Conservation (phyloP, 2,797 vertebrate genomes). For the Cheracebus regulus region DNA sequence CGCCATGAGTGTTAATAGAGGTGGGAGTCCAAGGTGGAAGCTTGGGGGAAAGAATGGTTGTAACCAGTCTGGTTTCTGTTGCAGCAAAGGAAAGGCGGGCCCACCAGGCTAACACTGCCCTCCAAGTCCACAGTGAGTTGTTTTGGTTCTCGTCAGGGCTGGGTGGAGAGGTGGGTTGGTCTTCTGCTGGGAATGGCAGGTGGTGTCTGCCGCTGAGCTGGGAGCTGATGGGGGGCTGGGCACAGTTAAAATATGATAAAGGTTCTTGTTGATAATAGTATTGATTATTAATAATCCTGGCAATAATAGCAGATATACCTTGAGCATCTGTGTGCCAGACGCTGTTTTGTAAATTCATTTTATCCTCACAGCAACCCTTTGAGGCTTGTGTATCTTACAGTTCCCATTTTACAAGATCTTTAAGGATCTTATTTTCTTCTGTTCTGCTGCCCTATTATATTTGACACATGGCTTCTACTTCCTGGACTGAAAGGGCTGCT, state of each 20-base stretch:
- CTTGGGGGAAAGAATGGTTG: accelerated
- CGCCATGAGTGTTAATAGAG: neutral
- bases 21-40: conserved; percentile 32
- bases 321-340: neutral
- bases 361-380: neutral
- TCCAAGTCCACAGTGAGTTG: conserved; percentile 97
- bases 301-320: neutral
- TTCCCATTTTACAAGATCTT: neutral
- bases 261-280: neutral
- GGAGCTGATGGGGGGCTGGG: no score
- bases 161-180: neutral
- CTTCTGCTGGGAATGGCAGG: neutral
- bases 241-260: neutral
- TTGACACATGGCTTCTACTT: neutral
- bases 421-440: neutral
- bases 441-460: accelerated
- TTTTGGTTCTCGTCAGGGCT: neutral
- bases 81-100: conserved; percentile 99
- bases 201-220: neutral
- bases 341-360: neutral
- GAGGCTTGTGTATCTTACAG: neutral
- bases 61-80: conserved; percentile 66
- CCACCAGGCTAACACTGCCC: conserved; percentile 97
- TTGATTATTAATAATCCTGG: neutral
- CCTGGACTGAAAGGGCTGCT: neutral